Conservation (phyloP, 2,797 vertebrate species). For the Phoeniculus purpureus region DNA sequence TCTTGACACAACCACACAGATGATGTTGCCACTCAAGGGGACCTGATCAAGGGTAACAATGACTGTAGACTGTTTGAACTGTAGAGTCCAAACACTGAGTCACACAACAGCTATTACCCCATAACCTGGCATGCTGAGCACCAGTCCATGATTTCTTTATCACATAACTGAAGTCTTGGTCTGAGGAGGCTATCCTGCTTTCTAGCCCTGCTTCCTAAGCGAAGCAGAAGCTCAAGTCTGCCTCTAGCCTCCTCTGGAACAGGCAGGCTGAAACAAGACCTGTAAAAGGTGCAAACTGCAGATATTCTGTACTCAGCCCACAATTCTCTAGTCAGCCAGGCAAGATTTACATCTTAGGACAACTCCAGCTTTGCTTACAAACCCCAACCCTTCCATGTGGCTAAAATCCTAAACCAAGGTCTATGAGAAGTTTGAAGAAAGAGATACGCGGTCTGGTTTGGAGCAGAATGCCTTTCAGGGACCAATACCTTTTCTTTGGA, state of each 20-base stretch:
- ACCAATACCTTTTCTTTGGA: background rate
- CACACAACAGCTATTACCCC: background rate
- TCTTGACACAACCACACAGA: background rate
- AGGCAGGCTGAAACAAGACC: background rate
- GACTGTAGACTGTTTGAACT: too few species aligned
- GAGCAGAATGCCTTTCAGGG: background rate
- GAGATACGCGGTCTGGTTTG: background rate
- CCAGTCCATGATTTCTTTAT: background rate
- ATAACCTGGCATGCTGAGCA: background rate
- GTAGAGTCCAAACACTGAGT: background rate
- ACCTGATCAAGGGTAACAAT: background rate
- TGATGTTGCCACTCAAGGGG: too few species aligned
- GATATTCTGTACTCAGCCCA: background rate
- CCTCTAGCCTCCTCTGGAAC: background rate
- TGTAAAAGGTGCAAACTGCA: background rate
- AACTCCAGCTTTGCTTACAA: background rate
- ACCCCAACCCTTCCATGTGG: background rate
- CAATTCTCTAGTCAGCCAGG: background rate
- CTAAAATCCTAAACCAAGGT: background rate
- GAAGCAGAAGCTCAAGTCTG: background rate
- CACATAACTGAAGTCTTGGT: background rate
- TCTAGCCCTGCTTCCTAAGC: background rate
- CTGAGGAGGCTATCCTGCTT: background rate
- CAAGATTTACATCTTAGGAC: background rate
- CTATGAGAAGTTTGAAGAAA: background rate